Conservation (phyloP, 53 echinoderm and acorn worm genomes). For the Antedon mediterranea region DNA sequence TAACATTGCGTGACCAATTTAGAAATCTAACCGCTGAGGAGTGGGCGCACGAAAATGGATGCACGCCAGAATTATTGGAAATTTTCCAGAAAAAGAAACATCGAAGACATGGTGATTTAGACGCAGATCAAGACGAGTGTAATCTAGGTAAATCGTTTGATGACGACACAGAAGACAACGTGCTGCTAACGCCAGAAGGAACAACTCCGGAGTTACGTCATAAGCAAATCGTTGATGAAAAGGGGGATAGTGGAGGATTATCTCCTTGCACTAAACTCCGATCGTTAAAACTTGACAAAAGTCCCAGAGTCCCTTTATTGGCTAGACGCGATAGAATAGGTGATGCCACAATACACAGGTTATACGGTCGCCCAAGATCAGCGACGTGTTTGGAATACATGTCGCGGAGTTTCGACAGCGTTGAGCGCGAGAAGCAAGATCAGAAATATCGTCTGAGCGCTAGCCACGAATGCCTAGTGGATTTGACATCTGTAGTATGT, state of each 20-base stretch:
- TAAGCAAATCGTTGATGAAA: background rate
- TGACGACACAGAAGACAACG: background rate
- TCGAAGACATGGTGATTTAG: background rate
- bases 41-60: conserved; percentile 83
- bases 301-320: background rate
- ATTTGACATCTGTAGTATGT: background rate
- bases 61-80: conserved; percentile 41
- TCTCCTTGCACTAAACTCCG: background rate
- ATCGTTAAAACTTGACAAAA: background rate
- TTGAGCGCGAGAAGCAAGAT: background rate
- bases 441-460: background rate
- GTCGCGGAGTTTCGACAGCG: background rate
- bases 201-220: background rate
- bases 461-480: background rate
- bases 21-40: conserved; percentile 66
- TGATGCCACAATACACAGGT: background rate
- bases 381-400: background rate
- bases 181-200: too few species aligned
- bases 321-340: background rate
- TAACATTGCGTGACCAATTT: conserved; percentile 42
- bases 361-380: background rate
- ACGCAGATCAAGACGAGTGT: background rate
- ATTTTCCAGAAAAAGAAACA: conserved; percentile 22
- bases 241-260: background rate
- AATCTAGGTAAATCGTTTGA: background rate